A percentile compares a stretch with the other conserved stretches of the same genome.
Evolutionary conservation across 2,888 invertebrate species (phyloP).

Genomic region (Argyra leucocephala): DNA sequence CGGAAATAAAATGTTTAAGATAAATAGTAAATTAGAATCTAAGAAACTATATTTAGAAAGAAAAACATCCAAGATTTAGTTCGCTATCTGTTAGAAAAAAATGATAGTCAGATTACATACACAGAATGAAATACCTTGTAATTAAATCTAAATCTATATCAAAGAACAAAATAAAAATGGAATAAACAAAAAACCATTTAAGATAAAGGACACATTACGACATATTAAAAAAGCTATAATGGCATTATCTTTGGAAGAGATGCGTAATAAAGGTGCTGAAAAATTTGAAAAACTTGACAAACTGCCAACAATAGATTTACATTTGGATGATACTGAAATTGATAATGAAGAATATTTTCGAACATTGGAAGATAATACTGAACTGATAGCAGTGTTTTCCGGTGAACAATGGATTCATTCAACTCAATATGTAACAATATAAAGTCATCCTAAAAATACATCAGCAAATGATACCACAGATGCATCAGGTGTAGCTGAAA

Average conservation of each 20-base stretch:
- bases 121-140: no score
- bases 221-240: constrained; percentile 76
- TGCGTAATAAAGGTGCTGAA: constrained; percentile 64
- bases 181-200: no score
- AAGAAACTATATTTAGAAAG: no score
- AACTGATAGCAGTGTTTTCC: constrained; percentile 68
- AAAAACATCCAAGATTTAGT: no score
- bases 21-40: no score
- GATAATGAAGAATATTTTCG: constrained; percentile 93
- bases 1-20: no score
- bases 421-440: constrained; percentile 43
- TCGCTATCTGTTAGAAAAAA: no score
- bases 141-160: no score
- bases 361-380: constrained; percentile 78
- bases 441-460: constrained; percentile 46
- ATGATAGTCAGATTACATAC: no score
- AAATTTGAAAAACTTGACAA: constrained; percentile 58
- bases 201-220: constrained; percentile 58
- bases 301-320: constrained; percentile 69
- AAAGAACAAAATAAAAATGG: no score
- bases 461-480: constrained; percentile 35
- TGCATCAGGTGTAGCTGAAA: constrained; percentile 30
- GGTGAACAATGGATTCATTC: constrained; percentile 63
- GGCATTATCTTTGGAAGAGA: constrained; percentile 67
- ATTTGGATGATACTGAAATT: constrained; percentile 88